A percentile compares a stretch with the other conserved stretches of the same genome.
Conservation (phyloP, 2,888 invertebrate genomes). For the Drosophila greeni region DNA sequence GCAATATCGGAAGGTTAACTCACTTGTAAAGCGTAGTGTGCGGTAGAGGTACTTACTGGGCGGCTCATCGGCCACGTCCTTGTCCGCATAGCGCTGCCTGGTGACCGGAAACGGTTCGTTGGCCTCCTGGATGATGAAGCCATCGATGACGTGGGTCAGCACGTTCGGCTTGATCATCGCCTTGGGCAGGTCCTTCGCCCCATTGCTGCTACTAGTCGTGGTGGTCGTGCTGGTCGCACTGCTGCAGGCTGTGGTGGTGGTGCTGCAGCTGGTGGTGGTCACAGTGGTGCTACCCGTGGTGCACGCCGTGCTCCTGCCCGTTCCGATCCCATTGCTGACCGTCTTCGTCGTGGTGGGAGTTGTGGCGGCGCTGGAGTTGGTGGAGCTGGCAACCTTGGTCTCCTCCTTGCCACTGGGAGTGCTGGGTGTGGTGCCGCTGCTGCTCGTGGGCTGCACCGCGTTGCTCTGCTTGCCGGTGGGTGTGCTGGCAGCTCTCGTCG, state of each 20-base stretch:
- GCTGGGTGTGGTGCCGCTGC: conserved; percentile 40
- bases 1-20: conserved; percentile 14
- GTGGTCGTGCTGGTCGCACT: conserved; percentile 21
- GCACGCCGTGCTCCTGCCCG: conserved; percentile 34
- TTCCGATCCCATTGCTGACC: conserved; percentile 54
- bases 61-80: conserved; percentile 85
- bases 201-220: conserved; percentile 20
- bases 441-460: conserved; percentile 52
- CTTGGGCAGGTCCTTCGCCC: conserved; percentile 83
- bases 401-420: conserved; percentile 27
- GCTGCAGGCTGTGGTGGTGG: conserved; percentile 24
- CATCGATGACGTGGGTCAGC: conserved; percentile 96
- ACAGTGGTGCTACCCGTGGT: conserved; percentile 16
- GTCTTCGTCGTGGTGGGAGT: conserved; percentile 28
- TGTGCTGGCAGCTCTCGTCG: conserved; percentile 36
- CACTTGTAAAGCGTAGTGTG: not conserved
- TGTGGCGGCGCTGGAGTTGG: conserved; percentile 21
- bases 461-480: conserved; percentile 53
- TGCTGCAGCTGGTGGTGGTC: conserved; percentile 31
- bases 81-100: conserved; percentile 81
- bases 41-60: conserved; percentile 82
- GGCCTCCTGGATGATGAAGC: conserved; percentile 97
- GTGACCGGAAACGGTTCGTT: conserved; percentile 93
- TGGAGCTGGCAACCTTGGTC: conserved; percentile 17
- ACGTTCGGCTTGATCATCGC: conserved; percentile 97